Evolutionary conservation across 1,140 invertebrate species (phyloP), one percentile per base, ranked within the genome.

Genomic region (Monochamus saltuarius): DNA sequence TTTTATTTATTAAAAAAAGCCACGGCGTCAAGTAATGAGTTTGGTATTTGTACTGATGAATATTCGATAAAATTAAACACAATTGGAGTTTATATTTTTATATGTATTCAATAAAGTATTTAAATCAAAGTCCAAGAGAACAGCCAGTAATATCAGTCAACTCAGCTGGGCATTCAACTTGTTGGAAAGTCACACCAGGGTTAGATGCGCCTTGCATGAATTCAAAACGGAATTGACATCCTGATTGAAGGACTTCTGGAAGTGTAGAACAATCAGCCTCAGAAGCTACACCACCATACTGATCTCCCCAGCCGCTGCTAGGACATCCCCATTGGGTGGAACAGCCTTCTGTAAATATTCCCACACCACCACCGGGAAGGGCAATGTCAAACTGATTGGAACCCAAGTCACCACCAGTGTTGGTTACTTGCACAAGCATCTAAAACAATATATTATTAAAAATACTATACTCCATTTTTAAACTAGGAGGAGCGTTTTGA

Each of bases 341-440:
- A 13, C 51, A 53, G 7, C 51, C 51, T 11, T 14, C 14, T 7
- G n/a, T 53, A 16, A 39, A 29, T 6, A 22, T 2, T 2, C 42
- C 43, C 11, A 56, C 34, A 9, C 54, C 59, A 54, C 63, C 45
- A 40, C 59, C 64, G 36, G 64, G 64, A 36, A 65, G 54, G 46
- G 49, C 51, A 37, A 65, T 59, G 39, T 65, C 64, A 29, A 65
- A 65, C 7, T 65, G 64, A 40, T 65, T 65, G 9, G 36, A 11
- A 43, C 51, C 59, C 29, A 65, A 51, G 38, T 58, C 59, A 2
- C 40, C 43, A 2, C 64, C 59, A 38, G 64, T 62, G 19, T 65
- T 61, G 13, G 59, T 45, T 7, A 57, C 55, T 49, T 65, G 63
- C 7, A 56, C 54, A 3, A 65, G 7, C 22, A 65, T 39, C 4